Evolutionary conservation across 2,888 invertebrate species (phyloP).

Genomic region (Itoplectis maculator): DNA sequence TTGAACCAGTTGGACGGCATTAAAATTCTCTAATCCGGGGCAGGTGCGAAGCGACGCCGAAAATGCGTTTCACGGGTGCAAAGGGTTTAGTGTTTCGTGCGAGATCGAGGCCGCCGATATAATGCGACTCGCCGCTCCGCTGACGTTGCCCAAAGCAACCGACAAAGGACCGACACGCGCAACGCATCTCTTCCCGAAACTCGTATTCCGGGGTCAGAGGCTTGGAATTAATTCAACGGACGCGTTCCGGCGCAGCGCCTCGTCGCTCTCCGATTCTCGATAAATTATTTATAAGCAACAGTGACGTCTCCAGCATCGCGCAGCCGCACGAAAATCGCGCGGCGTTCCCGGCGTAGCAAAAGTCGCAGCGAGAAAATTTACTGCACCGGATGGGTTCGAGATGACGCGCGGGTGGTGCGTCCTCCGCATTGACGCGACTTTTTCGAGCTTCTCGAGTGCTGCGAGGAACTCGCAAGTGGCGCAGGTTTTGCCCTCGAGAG

Average conservation of each 20-base stretch:
- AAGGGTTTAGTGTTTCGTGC: constrained; percentile 3
- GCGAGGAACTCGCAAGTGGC: too few species aligned
- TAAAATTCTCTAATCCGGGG: constrained; percentile 9
- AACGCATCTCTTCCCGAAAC: background rate
- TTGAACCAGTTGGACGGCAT: background rate
- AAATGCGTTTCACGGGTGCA: background rate
- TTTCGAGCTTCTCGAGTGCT: too few species aligned
- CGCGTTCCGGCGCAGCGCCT: background rate
- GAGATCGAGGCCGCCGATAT: constrained; percentile 10
- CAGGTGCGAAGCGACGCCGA: background rate
- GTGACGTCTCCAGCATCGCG: background rate
- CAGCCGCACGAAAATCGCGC: background rate
- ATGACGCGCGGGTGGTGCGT: too few species aligned
- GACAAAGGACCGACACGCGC: background rate
- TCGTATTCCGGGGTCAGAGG: constrained; percentile 4
- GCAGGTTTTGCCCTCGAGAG: too few species aligned
- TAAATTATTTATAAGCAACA: constrained; percentile 26
- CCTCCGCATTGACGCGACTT: too few species aligned
- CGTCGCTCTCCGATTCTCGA: background rate
- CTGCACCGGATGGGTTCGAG: too few species aligned
- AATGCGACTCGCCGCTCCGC: background rate
- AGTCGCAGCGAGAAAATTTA: background rate
- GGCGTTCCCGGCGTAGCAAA: background rate
- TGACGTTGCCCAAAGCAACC: background rate
- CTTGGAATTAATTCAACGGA: background rate